Base-by-base conservation (phyloP, 2,113 vertebrate genomes). In the Zootoca vivipara region DNA sequence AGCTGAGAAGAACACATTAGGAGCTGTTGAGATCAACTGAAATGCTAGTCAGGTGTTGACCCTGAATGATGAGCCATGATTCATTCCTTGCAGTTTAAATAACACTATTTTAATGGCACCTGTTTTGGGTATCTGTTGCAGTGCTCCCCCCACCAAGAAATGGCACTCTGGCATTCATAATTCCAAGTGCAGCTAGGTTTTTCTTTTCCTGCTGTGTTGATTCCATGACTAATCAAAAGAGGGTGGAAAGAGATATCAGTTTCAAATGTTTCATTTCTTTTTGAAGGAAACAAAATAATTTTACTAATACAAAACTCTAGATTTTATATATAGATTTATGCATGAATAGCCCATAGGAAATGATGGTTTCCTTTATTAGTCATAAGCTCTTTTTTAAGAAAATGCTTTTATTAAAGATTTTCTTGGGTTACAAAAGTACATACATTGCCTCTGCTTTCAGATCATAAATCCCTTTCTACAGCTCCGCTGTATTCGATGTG, bases 341-440 rank as follows among this genome's bases (percentile, higher is more conserved):
- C 64, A 82, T 82, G 80, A 82, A 82, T 82, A 58, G 65, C 65
- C 5, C 77, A 82, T 82, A 26, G 67, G 40, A 67, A 82, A 82
- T 26, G 62, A 65, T 78, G 7, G 4, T 65, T 82, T 82, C 35
- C 35, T 83, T 70, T 70, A 33, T 79, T 79, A 79, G 28, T n/a
- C 77, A 79, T n/a, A 56, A 16, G 77, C 77, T 22, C n/a, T 58
- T 62, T 62, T 33, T 9, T 20, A 33, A 33, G 58, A 35, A 73
- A 18, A 73, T 18, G 35, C 6, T 6, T 16, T 73, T 72, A 52
- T 52, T 52, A 52, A 52, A 12, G 46, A 52, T 52, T 52, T 52
- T 52, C 46, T 52, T 52, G 46, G 46, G 46, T 12, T 52, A 52
- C 46, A 52, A 52, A 52, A 10, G 46, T 52, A 52, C 10, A 52